Evolutionary conservation across 2,888 invertebrate genomes (phyloP), one percentile per base, ranked within the genome.

Genomic region (Branchellion lobata): DNA sequence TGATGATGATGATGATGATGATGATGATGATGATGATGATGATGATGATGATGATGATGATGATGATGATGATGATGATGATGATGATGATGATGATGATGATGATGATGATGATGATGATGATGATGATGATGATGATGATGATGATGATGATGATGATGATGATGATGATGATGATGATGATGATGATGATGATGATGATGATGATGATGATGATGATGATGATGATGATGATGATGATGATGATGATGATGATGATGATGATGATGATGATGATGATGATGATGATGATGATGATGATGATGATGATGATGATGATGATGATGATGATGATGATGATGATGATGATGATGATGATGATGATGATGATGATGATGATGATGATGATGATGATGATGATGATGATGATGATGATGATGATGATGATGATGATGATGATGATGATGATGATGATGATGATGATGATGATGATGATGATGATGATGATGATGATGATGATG

Each of bases 21-120:
- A 79, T 5, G 24, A 79, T 51, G 34, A 76, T 76, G 75, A 47
- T 57, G 76, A 53, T 53, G 76, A 76, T 57, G 76, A 53, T 76
- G 76, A 76, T 57, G 76, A 76, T 76, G 76, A 76, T 57, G 76
- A 76, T 57, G 76, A 78, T 33, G 78, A 69, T 68, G 78, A 78
- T 1, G 78, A 78, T 1, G 78, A 78, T 34, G 69, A 78, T 78
- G 78, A 29, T 33, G 78, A 78, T 78, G 78, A 78, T 69, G 78
- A 71, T 78, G 78, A 71, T 69, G 78, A 3, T 68, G 68, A 73
- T 33, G 69, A 69, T 71, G 78, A 77, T 77, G 78, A 68, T 77
- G 65, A 77, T 71, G 65, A 69, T 77, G 78, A 77, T 77, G 78
- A 77, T 77, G 78, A 77, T 77, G 78, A 77, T 77, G 78, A 69